phyloP scores from a whole-genome alignment of 1,140 invertebrate species.

The Nasonia giraulti region DNA sequence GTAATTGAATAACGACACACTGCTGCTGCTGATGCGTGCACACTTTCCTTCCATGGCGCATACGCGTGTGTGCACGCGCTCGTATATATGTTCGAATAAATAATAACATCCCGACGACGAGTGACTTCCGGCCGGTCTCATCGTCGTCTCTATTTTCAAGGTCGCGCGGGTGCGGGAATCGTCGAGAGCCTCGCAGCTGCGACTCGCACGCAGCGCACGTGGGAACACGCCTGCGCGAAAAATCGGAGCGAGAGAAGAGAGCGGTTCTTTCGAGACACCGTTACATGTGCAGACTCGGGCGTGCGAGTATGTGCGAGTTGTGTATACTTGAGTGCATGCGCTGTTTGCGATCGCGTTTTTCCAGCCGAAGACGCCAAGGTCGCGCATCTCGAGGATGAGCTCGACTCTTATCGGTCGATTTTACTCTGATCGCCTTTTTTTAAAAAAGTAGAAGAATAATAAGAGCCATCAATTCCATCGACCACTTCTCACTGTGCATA shows the following conservation, averaged over 20 bases:
- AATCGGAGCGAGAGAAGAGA: not conserved
- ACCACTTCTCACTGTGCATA: no score
- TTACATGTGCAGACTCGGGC: not conserved
- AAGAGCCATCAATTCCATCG: no score
- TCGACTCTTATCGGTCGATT: no score
- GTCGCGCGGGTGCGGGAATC: not conserved
- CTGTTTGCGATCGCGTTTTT: not conserved
- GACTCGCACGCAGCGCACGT: not conserved
- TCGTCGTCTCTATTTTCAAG: constrained; percentile 34
- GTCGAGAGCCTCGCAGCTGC: not conserved
- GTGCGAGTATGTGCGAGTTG: no score
- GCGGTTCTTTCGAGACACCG: constrained; percentile 7
- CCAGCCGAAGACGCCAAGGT: no score
- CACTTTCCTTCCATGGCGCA: not conserved
- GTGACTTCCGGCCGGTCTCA: constrained; percentile 8
- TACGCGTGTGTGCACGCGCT: not conserved
- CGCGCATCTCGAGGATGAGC: no score
- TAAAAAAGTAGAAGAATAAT: no score
- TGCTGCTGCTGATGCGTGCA: not conserved
- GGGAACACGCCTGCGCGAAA: constrained; percentile 19
- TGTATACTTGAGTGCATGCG: no score
- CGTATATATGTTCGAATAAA: constrained; percentile 8
- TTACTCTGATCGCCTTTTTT: no score
- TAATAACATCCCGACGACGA: constrained; percentile 16
- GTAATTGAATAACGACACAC: constrained; percentile 6